phyloP scores from a whole-genome alignment of 1,140 invertebrate genomes.

The Pogonomyrmex californicus region DNA sequence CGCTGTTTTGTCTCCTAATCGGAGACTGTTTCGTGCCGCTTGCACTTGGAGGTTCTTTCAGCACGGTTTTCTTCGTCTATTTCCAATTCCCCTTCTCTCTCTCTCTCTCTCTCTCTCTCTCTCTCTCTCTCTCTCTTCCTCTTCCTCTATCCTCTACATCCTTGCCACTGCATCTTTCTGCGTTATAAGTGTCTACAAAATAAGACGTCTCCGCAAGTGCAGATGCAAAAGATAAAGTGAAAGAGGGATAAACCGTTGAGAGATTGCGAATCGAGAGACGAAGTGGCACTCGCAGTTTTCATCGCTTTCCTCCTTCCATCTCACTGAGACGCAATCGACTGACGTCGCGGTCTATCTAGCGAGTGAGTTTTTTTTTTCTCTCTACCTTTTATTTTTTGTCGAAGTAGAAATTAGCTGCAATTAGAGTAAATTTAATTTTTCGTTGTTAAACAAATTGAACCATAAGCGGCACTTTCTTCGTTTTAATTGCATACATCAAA shows the following conservation, averaged over 20 bases:
- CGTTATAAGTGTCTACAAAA: not conserved
- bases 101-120: not conserved
- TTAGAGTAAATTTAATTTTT: not conserved
- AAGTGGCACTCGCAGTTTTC: conserved; percentile 39
- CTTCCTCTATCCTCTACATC: not conserved
- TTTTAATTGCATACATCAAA: not conserved
- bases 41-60: conserved; percentile 4
- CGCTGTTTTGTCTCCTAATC: conserved; percentile 62
- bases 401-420: not conserved
- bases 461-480: not conserved
- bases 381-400: not conserved
- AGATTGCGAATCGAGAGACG: conserved; percentile 17
- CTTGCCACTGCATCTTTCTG: conserved; percentile 21
- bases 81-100: not conserved
- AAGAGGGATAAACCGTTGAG: conserved; percentile 10
- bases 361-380: not conserved
- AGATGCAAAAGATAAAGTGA: conserved; percentile 32
- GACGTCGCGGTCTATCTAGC: conserved; percentile 33
- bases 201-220: conserved; percentile 33
- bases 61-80: conserved; percentile 39
- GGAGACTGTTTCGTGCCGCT: conserved; percentile 1
- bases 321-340: not conserved
- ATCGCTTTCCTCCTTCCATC: conserved; percentile 27
- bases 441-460: not conserved
- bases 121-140: no score